Conservation (phyloP, 2,888 invertebrate species). For the Syrphus vitripennis region DNA sequence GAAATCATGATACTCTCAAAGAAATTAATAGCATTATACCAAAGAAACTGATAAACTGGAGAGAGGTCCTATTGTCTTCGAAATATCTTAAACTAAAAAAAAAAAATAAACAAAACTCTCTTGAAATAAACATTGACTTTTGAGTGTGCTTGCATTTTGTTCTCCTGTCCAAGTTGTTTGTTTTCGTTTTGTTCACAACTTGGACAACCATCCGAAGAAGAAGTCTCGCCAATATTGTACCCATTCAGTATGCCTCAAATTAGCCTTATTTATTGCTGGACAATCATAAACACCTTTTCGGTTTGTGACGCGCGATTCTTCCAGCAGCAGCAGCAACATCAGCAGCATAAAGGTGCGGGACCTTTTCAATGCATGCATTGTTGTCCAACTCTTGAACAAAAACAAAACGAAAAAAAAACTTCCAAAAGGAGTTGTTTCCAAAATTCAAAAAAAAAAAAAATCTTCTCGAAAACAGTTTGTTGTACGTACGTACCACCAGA, state of each 20-base stretch:
- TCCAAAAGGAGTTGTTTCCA: conserved; percentile 39
- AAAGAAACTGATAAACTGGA: conserved; percentile 13
- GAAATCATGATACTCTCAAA: conserved; percentile 13
- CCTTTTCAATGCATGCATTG: conserved; percentile 62
- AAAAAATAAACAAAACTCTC: neutral
- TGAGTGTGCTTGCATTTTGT: conserved; percentile 58
- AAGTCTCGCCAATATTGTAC: conserved; percentile 44
- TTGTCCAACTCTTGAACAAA: conserved; percentile 41
- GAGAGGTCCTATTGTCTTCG: conserved; percentile 37
- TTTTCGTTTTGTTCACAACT: conserved; percentile 66
- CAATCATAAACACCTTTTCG: conserved; percentile 73
- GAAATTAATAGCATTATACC: conserved; percentile 15
- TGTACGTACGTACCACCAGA: neutral
- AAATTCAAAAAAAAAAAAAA: conserved; percentile 10
- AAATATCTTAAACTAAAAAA: conserved; percentile 1
- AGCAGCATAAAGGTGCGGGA: conserved; percentile 52
- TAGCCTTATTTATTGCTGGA: conserved; percentile 72
- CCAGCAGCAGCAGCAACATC: neutral
- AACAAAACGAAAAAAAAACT: conserved; percentile 14
- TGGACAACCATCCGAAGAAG: conserved; percentile 28
- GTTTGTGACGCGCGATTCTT: conserved; percentile 17
- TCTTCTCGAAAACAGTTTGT: conserved; percentile 24
- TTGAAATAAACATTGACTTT: conserved; percentile 38
- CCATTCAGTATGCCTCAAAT: conserved; percentile 64
- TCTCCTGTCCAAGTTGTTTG: conserved; percentile 65